Evolutionary conservation across 2,888 invertebrate species (phyloP).

Genomic region (Limnephilus marmoratus): DNA sequence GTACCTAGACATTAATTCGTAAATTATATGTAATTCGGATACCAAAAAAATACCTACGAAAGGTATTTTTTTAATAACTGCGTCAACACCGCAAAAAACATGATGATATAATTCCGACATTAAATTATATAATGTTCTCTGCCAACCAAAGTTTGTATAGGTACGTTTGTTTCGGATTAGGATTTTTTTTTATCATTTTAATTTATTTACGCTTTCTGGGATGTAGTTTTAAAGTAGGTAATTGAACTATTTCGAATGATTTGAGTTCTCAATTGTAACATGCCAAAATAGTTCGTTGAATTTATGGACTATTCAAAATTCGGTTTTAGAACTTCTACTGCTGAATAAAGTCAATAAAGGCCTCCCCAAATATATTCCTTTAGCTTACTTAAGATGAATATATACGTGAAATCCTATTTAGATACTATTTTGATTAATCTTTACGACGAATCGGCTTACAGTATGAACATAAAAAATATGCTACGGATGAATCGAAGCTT

Average conservation of each 20-base stretch:
- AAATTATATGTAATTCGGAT: neutral
- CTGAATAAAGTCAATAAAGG: no score
- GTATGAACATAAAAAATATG: no score
- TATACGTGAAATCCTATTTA: no score
- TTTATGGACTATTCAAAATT: neutral
- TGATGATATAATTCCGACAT: neutral
- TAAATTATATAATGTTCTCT: neutral
- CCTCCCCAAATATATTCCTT: no score
- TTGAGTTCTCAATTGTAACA: neutral
- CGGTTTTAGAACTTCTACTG: no score
- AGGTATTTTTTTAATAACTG: neutral
- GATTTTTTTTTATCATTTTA: neutral
- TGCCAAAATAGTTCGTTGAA: neutral
- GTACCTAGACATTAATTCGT: neutral
- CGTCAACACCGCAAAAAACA: neutral
- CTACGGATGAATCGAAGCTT: no score
- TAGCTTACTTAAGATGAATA: no score
- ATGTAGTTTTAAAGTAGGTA: neutral
- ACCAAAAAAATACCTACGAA: neutral
- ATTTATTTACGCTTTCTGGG: no score
- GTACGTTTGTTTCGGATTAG: no score
- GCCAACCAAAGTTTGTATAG: neutral
- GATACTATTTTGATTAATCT: no score
- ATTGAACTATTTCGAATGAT: neutral
- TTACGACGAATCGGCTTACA: no score